Evolutionary conservation across 1,140 invertebrate species (phyloP).

Genomic region (Oreohelix idahoensis): DNA sequence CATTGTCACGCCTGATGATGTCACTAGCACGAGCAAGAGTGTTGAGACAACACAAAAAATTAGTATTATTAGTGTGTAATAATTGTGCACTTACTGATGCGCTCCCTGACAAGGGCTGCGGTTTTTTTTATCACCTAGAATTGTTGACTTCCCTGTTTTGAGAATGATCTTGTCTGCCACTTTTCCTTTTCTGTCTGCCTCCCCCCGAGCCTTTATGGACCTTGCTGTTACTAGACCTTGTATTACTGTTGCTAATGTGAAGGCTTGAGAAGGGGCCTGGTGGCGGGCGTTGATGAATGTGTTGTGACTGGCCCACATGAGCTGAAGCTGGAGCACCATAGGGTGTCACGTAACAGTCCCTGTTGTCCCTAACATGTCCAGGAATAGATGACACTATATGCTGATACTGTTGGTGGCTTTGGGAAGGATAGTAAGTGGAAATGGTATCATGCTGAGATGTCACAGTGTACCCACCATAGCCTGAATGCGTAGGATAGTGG

Average conservation of each 20-base stretch:
- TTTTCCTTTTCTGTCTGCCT: constrained; percentile 15
- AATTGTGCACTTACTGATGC: not conserved
- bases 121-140: constrained; percentile 14
- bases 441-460: constrained; percentile 19
- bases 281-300: constrained; percentile 17
- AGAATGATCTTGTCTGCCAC: constrained; percentile 24
- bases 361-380: not conserved
- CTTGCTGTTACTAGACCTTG: constrained; percentile 15
- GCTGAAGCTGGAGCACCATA: not conserved
- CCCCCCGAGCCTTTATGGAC: not conserved
- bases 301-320: not conserved
- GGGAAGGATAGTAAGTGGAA: not conserved
- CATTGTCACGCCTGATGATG: not conserved
- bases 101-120: not conserved
- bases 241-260: constrained; percentile 2
- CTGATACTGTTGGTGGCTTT: constrained; percentile 10
- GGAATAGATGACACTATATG: constrained; percentile 1
- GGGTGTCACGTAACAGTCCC: constrained; percentile 14
- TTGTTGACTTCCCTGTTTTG: constrained; percentile 15
- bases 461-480: constrained; percentile 19
- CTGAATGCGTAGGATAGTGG: not conserved
- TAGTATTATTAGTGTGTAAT: not conserved
- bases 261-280: constrained; percentile 2
- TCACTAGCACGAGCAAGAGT: not conserved
- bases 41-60: not conserved